A percentile compares a stretch with the other conserved stretches of the same genome.
Evolutionary conservation across 2,113 vertebrate genomes (phyloP).

Genomic region (Herpailurus yagouaroundi): DNA sequence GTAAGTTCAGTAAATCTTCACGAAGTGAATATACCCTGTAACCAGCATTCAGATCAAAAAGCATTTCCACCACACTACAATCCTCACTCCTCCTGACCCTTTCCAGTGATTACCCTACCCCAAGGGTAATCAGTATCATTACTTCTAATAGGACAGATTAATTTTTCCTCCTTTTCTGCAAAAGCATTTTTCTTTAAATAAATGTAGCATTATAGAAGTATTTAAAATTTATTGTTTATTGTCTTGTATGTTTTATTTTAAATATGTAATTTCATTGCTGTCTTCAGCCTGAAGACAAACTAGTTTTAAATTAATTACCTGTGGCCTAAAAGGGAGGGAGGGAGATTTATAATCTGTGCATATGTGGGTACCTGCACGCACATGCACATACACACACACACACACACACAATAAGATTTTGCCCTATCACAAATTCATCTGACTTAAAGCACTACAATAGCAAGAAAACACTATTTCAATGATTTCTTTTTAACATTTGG

Average conservation of each 20-base stretch:
- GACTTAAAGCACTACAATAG: constrained; percentile 14
- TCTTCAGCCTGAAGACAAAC: constrained; percentile 18
- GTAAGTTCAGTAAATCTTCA: not conserved
- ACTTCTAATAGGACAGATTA: not conserved
- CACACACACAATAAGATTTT: not conserved
- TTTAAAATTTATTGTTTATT: constrained; percentile 1
- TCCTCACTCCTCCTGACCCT: not conserved
- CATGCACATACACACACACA: not conserved
- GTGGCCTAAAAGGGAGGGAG: not conserved
- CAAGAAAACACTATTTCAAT: constrained; percentile 13
- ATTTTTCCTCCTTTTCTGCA: not conserved
- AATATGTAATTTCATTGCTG: constrained; percentile 9
- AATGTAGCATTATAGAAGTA: not conserved
- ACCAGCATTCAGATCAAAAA: not conserved
- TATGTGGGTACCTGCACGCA: not conserved
- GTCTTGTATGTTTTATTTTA: not conserved
- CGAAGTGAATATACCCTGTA: not conserved
- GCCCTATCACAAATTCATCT: not conserved
- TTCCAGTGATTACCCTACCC: not conserved
- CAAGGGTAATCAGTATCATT: not conserved
- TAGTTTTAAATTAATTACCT: constrained; percentile 42
- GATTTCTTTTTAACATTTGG: not conserved
- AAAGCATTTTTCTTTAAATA: not conserved
- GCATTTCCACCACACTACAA: not conserved
- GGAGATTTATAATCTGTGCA: not conserved